Conservation (phyloP, 2,113 vertebrate genomes). For the Pterophyllum scalare region DNA sequence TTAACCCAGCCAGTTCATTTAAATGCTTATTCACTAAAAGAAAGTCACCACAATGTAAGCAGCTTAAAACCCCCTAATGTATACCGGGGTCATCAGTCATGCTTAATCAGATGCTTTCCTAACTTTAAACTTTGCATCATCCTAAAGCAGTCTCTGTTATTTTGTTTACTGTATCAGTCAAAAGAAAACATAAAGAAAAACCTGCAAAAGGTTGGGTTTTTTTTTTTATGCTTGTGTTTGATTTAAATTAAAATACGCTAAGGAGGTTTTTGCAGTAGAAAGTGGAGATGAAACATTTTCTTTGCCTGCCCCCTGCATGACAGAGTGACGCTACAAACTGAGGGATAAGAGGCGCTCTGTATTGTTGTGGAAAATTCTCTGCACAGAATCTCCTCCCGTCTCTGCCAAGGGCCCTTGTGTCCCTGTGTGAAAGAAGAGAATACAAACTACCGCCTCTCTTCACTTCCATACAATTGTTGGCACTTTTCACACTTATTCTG, state of each 20-base stretch:
- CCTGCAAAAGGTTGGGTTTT: background rate
- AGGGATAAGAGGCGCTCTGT: conserved; percentile 3
- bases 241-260: background rate
- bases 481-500: background rate
- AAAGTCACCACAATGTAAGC: background rate
- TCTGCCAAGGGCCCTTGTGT: conserved; percentile 21
- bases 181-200: background rate
- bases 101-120: background rate
- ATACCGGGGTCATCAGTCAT: too few relatives aligned
- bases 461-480: conserved; percentile 8
- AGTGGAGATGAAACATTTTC: background rate
- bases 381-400: background rate
- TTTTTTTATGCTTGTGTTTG: background rate
- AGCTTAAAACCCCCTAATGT: conserved; percentile 19
- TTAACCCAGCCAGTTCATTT: background rate
- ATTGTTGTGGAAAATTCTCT: conserved; percentile 26
- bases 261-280: background rate
- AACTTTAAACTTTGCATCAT: background rate
- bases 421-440: background rate
- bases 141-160: background rate
- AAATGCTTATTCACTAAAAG: background rate
- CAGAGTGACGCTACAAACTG: background rate
- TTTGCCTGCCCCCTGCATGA: background rate
- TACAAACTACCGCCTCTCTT: conserved; percentile 11
- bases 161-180: background rate